Percentiles rank a stretch among this genome's conserved stretches.
Conservation (phyloP, 2,888 invertebrate genomes). For the Drosophila quasianomalipes region DNA sequence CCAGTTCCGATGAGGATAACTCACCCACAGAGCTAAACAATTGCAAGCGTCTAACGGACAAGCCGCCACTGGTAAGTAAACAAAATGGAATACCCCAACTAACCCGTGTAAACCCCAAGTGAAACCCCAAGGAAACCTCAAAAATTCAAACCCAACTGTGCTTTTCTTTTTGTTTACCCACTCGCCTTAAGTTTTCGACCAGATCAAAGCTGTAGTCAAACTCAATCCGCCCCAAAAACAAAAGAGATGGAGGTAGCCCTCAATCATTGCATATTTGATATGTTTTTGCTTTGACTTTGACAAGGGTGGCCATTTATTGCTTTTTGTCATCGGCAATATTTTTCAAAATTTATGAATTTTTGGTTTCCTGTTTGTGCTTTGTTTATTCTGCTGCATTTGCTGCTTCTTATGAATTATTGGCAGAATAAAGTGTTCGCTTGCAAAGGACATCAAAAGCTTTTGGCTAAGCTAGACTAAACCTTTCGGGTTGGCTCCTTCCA, state of each 20-base stretch:
- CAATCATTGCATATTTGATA: constrained; percentile 57
- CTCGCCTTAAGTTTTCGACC: constrained; percentile 16
- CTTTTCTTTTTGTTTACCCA: constrained; percentile 3
- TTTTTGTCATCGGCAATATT: constrained; percentile 53
- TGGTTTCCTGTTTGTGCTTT: constrained; percentile 30
- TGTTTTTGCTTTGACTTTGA: constrained; percentile 71
- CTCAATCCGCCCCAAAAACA: not conserved
- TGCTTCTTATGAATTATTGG: constrained; percentile 78
- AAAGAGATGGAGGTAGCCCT: constrained; percentile 5
- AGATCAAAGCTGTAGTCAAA: constrained; percentile 33
- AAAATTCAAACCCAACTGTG: constrained; percentile 20
- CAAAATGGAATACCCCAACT: not conserved
- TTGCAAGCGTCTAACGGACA: constrained; percentile 91
- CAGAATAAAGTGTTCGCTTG: constrained; percentile 39
- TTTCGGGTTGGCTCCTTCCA: constrained; percentile 21
- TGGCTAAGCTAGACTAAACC: constrained; percentile 45
- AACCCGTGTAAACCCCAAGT: not conserved
- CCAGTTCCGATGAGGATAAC: constrained; percentile 93
- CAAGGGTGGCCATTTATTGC: constrained; percentile 76
- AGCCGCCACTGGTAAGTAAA: constrained; percentile 88
- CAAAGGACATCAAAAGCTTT: constrained; percentile 49
- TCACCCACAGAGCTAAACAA: constrained; percentile 94
- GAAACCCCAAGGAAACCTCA: constrained; percentile 14
- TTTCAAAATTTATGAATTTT: constrained; percentile 58
- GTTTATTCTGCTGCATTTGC: constrained; percentile 56